These are phyloP conservation scores for Mycalesis mineus DNA, from an alignment of 2,888 invertebrate genomes.

Conservation along the genomic window DNA sequence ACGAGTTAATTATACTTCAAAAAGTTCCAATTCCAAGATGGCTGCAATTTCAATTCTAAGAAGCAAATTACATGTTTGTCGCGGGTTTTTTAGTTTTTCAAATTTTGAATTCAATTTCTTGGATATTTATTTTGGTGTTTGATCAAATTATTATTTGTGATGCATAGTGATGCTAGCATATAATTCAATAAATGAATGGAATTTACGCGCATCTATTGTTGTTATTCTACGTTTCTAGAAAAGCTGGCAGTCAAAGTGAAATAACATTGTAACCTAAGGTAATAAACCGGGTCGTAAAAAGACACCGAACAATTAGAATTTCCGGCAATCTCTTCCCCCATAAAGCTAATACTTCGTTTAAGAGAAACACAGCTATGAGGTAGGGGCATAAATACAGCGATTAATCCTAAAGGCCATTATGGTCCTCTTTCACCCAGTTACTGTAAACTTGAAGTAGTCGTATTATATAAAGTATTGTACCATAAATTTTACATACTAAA, in stretches of 20 bases:
- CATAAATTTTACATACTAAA: too few relatives aligned
- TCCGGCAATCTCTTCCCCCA: conserved; percentile 1
- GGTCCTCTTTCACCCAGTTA: background rate
- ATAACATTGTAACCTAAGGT: background rate
- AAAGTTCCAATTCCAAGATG: too few relatives aligned
- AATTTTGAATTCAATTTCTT: too few relatives aligned
- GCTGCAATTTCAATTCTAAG: too few relatives aligned
- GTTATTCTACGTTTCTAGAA: background rate
- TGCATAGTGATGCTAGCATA: too few relatives aligned
- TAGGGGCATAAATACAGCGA: background rate
- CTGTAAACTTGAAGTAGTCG: background rate
- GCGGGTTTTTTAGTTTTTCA: too few relatives aligned
- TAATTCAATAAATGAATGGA: background rate
- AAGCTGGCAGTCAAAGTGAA: background rate
- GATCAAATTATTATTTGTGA: too few relatives aligned
- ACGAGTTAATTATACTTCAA: too few relatives aligned
- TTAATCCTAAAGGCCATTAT: background rate
- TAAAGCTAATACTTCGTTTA: conserved; percentile 11
- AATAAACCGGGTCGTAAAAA: conserved; percentile 15
- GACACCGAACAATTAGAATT: conserved; percentile 15
- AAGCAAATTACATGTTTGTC: too few relatives aligned
- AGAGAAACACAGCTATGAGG: background rate
- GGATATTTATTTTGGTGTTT: too few relatives aligned
- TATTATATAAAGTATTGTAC: too few relatives aligned
- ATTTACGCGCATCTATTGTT: conserved; percentile 10